phyloP scores from a whole-genome alignment of 2,797 vertebrate species.

The Eospalax fontanierii region DNA sequence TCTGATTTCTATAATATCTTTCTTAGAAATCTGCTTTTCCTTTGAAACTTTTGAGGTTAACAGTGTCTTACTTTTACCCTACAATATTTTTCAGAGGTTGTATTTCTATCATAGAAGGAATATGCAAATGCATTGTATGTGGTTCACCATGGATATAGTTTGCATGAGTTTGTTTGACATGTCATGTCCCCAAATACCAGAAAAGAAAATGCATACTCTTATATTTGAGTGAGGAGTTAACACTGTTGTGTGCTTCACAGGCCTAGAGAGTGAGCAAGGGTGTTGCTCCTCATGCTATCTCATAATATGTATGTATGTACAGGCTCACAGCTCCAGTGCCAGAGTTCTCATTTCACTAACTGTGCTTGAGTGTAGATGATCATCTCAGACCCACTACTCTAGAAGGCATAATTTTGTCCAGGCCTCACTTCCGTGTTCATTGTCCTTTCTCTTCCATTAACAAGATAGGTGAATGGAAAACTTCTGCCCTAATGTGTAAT shows the following conservation, averaged over 20 bases:
- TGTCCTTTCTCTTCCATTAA: constrained; percentile 58
- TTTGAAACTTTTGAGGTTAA: constrained; percentile 35
- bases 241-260: not conserved
- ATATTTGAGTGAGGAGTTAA: not conserved
- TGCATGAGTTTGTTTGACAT: constrained; percentile 33
- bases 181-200: not conserved
- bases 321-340: not conserved
- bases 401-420: not conserved
- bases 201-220: constrained; percentile 28
- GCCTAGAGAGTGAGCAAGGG: not conserved
- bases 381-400: not conserved
- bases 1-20: constrained; percentile 44
- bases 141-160: not conserved
- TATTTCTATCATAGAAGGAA: constrained; percentile 38
- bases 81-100: not conserved
- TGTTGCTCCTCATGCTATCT: not conserved
- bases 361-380: not conserved
- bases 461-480: constrained; percentile 5
- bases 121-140: constrained; percentile 41
- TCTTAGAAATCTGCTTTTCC: constrained; percentile 25
- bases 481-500: not conserved
- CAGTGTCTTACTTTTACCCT: not conserved
- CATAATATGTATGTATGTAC: constrained; percentile 36
- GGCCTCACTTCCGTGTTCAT: not conserved
- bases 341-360: constrained; percentile 51